phyloP scores from a whole-genome alignment of 2,797 vertebrate genomes.

The Peromyscus attwateri region DNA sequence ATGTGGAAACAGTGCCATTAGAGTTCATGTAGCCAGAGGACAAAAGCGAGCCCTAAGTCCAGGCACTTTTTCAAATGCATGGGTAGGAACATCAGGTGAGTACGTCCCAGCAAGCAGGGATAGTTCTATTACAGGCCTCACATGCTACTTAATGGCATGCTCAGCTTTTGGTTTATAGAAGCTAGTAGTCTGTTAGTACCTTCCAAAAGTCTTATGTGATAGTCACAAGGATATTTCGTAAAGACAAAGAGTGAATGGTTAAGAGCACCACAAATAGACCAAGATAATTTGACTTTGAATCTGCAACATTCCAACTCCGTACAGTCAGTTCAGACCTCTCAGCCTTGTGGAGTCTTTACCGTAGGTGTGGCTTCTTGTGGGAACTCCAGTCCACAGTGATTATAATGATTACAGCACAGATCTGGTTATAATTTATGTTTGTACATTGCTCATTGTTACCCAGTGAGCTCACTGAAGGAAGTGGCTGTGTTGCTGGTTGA shows the following conservation, averaged over 20 bases:
- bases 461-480: not conserved
- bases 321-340: not conserved
- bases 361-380: not conserved
- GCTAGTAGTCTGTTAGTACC: not conserved
- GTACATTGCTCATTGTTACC: not conserved
- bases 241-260: not conserved
- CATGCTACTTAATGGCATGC: not conserved
- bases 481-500: not conserved
- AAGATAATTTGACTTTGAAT: not conserved
- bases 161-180: not conserved
- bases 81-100: not conserved
- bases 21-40: not conserved
- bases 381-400: not conserved
- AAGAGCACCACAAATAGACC: not conserved
- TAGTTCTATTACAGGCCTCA: not conserved
- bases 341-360: not conserved
- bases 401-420: not conserved
- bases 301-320: not conserved
- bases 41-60: not conserved
- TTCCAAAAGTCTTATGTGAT: not conserved
- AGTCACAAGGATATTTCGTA: not conserved
- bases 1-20: not conserved
- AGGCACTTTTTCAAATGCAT: not conserved
- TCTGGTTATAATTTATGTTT: not conserved
- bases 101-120: not conserved